phyloP scores from a whole-genome alignment of 2,797 vertebrate genomes.

The Gobionotothen gibberifrons region DNA sequence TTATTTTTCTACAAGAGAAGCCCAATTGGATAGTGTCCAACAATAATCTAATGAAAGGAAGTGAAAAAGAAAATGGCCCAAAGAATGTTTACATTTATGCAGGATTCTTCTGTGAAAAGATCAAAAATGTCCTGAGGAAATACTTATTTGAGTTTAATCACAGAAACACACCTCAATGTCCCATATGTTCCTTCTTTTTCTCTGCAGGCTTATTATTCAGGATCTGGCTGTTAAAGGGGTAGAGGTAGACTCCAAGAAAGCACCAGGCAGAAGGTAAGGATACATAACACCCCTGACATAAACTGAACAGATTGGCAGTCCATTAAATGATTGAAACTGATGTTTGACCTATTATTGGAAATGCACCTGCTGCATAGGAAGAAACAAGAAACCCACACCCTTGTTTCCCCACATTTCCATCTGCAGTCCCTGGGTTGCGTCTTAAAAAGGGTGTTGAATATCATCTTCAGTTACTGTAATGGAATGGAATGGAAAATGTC shows the following conservation, averaged over 20 bases:
- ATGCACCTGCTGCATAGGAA: conserved; percentile 3
- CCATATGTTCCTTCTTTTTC: conserved; percentile 17
- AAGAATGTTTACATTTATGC: not conserved
- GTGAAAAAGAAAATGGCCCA: not conserved
- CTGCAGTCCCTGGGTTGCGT: too few species aligned
- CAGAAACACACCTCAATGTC: conserved; percentile 2
- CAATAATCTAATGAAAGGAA: not conserved
- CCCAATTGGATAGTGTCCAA: not conserved
- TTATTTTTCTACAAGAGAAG: not conserved
- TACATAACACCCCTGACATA: not conserved
- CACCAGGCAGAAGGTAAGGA: conserved; percentile 20
- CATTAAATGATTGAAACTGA: conserved; percentile 2
- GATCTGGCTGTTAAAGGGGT: not conserved
- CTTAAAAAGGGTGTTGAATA: too few species aligned
- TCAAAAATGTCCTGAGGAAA: too few species aligned
- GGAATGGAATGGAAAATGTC: too few species aligned
- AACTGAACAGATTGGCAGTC: conserved; percentile 19
- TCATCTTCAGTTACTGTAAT: too few species aligned
- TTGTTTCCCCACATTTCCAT: too few species aligned
- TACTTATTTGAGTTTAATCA: not conserved
- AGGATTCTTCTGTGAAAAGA: too few species aligned
- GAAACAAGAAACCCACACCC: not conserved
- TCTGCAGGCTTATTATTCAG: conserved; percentile 27
- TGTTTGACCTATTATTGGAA: conserved; percentile 4
- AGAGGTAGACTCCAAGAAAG: not conserved